A percentile compares a stretch with the other conserved stretches of the same genome.
Conservation (phyloP, 2,888 invertebrate species). For the Rhabditoides inermis region DNA sequence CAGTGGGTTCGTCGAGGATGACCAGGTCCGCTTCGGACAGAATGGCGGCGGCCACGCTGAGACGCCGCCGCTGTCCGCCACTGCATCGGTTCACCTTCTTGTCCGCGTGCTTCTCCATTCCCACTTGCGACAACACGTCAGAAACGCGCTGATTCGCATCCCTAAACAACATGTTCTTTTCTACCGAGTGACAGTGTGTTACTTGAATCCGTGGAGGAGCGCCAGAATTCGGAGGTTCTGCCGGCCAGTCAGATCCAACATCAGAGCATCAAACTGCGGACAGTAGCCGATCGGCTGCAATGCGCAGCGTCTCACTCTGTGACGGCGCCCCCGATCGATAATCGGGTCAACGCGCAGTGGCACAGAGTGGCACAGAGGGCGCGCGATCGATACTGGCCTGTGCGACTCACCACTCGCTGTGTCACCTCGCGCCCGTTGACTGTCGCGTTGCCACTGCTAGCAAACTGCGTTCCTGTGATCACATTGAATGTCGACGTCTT, state of each 20-base stretch:
- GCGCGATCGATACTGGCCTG: no score
- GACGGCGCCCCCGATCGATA: no score
- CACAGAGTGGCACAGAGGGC: no score
- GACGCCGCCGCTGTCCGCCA: slow-evolving; percentile 73
- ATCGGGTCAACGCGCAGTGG: no score
- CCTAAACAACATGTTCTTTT: not conserved
- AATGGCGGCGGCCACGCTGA: slow-evolving; percentile 71
- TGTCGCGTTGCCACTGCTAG: slow-evolving; percentile 25
- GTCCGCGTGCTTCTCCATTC: slow-evolving; percentile 24
- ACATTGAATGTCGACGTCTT: slow-evolving; percentile 47
- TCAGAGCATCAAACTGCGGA: slow-evolving; percentile 43
- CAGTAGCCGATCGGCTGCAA: slow-evolving; percentile 38
- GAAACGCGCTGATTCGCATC: slow-evolving; percentile 12
- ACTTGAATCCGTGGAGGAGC: no score
- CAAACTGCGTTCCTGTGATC: slow-evolving; percentile 26
- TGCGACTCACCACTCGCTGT: slow-evolving; percentile 5
- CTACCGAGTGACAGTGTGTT: slow-evolving; percentile 10
- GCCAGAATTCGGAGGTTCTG: no score
- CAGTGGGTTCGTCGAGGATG: slow-evolving; percentile 57
- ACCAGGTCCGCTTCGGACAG: slow-evolving; percentile 66
- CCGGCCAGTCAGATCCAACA: slow-evolving; percentile 34
- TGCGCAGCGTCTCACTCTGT: no score
- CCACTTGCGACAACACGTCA: slow-evolving; percentile 23
- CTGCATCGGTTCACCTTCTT: slow-evolving; percentile 25
- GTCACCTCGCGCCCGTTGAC: slow-evolving; percentile 26